Base-by-base conservation (phyloP, 1,140 invertebrate species). In the Sycobia sp. region DNA sequence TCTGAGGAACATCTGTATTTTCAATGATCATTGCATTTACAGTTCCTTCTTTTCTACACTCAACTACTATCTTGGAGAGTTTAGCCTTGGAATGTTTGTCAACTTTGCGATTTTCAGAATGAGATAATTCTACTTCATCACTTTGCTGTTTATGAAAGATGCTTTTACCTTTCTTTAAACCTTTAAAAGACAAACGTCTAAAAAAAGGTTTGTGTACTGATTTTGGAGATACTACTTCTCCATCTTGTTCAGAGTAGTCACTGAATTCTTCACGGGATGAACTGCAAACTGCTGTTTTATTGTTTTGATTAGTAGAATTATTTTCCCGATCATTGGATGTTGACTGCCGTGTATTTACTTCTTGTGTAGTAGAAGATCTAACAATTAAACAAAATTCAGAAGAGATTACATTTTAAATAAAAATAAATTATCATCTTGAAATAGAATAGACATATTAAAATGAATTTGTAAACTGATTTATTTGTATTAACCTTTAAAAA, bases 81-180 rank as follows among this genome's bases (percentile, higher is more conserved):
- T 95, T 95, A 14, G 89, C 90, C 82, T 93, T 94, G 51, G 87
- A 89, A 69, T 90, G 87, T 74, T 90, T 89, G 64, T 89, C 87
- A 54, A 81, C 78, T 47, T 79, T 78, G 43, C 80, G 72, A 60
- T 78, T 75, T 54, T 78, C 76, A 54, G 82, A 79, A 70, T 86
- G 85, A 4, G 87, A 88, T 18, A 92, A 76, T 71, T 94, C 92
- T 1, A 90, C 86, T 76, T 97, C 95, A 70, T 96, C 94, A 0
- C 93, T 94, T 75, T 93, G 89, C 69, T 95, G 92, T 73, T 96
- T 96, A 72, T 93, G 91, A 71, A 98, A 96, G 22, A 96, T 84
- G 38, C 89, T 87, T 76, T 91, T 91, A 16, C 91, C 90, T 70
- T 90, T 91, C 39, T 87, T 87, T 22, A 93, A 81, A 38, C 91